Evolutionary conservation across 1,140 invertebrate genomes (phyloP).

Genomic region (Pachyrhynchus sulphureomaculatus): DNA sequence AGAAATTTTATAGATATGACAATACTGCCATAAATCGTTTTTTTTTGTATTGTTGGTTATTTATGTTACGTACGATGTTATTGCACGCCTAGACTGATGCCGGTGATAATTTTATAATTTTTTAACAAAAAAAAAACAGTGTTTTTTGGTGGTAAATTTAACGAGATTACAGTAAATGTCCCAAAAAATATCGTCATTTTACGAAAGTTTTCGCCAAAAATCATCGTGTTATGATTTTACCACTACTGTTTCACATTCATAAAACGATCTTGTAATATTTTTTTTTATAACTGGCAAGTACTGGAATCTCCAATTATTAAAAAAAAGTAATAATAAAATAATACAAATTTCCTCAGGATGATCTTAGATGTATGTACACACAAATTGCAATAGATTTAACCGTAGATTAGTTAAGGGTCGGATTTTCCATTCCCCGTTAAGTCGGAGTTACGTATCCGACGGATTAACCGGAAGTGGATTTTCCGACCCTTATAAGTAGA

Average conservation of each 20-base stretch:
- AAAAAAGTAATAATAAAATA: constrained; percentile 44
- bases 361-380: constrained; percentile 48
- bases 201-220: too few relatives aligned
- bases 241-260: too few relatives aligned
- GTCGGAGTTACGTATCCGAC: neutral
- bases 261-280: too few relatives aligned
- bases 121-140: neutral
- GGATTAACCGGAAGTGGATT: neutral
- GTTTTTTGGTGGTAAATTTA: too few relatives aligned
- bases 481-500: neutral
- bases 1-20: neutral
- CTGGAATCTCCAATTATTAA: constrained; percentile 43
- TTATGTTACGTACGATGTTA: neutral
- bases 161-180: too few relatives aligned
- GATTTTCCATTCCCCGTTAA: neutral
- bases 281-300: neutral
- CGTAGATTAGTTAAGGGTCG: constrained; percentile 9
- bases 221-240: too few relatives aligned
- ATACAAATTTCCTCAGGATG: constrained; percentile 46
- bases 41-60: neutral
- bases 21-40: neutral
- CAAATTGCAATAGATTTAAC: constrained; percentile 47
- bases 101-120: too few relatives aligned
- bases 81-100: too few relatives aligned
- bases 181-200: neutral